Evolutionary conservation across 2,797 vertebrate genomes (phyloP).

Genomic region (Pristis pectinata): DNA sequence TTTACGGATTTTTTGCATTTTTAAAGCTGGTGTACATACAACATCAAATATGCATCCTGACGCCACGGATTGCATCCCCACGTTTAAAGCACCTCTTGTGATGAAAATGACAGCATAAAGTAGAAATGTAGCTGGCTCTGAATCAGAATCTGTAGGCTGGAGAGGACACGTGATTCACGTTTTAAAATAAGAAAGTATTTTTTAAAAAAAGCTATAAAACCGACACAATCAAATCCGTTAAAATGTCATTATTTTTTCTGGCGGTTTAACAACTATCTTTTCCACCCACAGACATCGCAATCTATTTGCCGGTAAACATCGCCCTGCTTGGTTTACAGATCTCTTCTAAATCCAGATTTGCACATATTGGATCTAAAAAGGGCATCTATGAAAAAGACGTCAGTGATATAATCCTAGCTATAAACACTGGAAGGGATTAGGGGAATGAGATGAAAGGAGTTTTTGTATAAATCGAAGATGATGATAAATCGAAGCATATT

Average conservation of each 20-base stretch:
- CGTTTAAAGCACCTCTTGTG: not conserved
- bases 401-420: too few species aligned
- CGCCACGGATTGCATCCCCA: not conserved
- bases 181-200: not conserved
- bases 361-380: not conserved
- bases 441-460: not conserved
- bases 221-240: not conserved
- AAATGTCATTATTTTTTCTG: not conserved
- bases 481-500: not conserved
- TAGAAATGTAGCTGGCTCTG: not conserved
- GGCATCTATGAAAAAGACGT: too few species aligned
- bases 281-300: not conserved
- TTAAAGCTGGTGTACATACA: not conserved
- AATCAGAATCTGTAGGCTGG: not conserved
- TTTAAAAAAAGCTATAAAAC: not conserved
- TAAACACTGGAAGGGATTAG: not conserved
- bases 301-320: not conserved
- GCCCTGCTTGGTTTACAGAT: not conserved
- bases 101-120: conserved; percentile 23
- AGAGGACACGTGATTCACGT: not conserved
- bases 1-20: not conserved
- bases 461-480: not conserved
- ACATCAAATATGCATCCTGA: not conserved
- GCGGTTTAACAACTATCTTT: not conserved
- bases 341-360: not conserved